Conservation (phyloP, 2,797 vertebrate genomes). For the Gymnoscopelus microlampas region DNA sequence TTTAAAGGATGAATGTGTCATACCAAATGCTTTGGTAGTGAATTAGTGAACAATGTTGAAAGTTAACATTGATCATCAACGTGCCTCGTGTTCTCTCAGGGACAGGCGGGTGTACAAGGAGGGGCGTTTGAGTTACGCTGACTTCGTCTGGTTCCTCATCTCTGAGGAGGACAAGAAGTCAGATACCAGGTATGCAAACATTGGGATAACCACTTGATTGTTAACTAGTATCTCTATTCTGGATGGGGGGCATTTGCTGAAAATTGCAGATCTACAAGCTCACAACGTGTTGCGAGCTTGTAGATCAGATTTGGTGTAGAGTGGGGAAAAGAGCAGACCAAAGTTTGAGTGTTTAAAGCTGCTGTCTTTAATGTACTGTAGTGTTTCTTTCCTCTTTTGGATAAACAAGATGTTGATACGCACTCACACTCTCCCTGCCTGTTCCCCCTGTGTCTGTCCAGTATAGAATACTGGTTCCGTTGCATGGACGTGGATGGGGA, state of each 20-base stretch:
- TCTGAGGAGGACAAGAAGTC: constrained; percentile 98
- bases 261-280: too few relatives aligned
- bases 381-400: background rate
- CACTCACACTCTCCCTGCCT: background rate
- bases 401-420: background rate
- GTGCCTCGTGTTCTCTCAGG: constrained; percentile 66
- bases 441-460: constrained; percentile 50
- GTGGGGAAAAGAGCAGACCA: too few relatives aligned
- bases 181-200: constrained; percentile 85
- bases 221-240: too few relatives aligned
- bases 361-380: too few relatives aligned
- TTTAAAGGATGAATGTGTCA: background rate
- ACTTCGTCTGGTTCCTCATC: constrained; percentile 98
- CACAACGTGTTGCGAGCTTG: too few relatives aligned
- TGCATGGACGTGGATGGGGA: constrained; percentile 98
- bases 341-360: too few relatives aligned
- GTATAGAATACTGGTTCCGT: constrained; percentile 99
- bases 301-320: too few relatives aligned
- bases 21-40: background rate
- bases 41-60: too few relatives aligned
- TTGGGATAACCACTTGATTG: too few relatives aligned
- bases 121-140: constrained; percentile 89
- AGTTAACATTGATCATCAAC: background rate
- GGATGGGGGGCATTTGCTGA: too few relatives aligned
- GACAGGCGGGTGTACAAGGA: constrained; percentile 85